phyloP scores from a whole-genome alignment of 2,797 vertebrate genomes.

The Dromococcyx pavoninus region DNA sequence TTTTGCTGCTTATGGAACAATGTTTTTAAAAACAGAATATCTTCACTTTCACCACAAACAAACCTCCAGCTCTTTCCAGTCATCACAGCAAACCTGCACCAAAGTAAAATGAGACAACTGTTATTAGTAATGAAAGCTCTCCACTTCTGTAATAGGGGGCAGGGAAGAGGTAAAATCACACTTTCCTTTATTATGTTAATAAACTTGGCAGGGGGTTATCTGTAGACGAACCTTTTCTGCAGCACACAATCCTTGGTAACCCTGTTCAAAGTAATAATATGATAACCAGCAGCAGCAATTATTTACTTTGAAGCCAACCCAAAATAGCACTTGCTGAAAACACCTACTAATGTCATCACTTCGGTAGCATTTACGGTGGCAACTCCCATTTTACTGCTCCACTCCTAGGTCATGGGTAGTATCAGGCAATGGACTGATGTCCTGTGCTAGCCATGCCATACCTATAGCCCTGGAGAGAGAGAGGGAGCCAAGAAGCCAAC shows the following conservation, averaged over 20 bases:
- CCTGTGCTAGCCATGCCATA: background rate
- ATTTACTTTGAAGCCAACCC: constrained; percentile 39
- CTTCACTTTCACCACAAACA: background rate
- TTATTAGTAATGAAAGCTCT: constrained; percentile 14
- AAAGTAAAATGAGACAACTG: background rate
- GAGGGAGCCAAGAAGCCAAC: background rate
- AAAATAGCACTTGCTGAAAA: constrained; percentile 19
- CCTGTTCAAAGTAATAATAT: background rate
- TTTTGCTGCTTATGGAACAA: background rate
- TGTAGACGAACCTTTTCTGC: background rate
- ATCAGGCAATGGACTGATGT: background rate
- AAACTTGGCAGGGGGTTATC: background rate
- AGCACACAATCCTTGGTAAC: background rate
- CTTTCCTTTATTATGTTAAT: background rate
- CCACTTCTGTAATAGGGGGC: background rate
- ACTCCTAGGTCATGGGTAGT: background rate
- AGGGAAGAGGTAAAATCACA: background rate
- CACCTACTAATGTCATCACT: background rate
- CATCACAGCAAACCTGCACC: background rate
- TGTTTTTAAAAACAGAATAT: background rate
- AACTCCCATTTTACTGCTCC: constrained; percentile 15
- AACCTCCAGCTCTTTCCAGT: background rate
- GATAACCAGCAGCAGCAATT: background rate
- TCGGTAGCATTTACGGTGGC: constrained; percentile 1
- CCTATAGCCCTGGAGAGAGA: background rate